Conservation (phyloP, 1,140 invertebrate species). For the Panagrolaimus sp. region DNA sequence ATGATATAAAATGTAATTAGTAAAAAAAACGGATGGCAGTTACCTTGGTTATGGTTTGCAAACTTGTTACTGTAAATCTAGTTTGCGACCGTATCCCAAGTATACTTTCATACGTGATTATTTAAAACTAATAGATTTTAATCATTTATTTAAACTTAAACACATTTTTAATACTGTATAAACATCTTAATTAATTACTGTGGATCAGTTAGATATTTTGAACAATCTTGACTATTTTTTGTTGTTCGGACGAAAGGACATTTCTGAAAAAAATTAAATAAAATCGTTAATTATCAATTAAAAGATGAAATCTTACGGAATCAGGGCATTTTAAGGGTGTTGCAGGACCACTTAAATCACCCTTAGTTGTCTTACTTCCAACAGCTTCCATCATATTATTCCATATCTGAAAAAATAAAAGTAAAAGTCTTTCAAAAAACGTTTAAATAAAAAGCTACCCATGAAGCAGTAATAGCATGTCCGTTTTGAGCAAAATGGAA, state of each 20-base stretch:
- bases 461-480: slow-evolving; percentile 66
- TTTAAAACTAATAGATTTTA: background rate
- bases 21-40: background rate
- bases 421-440: too few relatives aligned
- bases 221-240: slow-evolving; percentile 32
- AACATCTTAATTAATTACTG: background rate
- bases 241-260: slow-evolving; percentile 39
- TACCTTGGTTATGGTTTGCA: slow-evolving; percentile 5
- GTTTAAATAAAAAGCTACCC: slow-evolving; percentile 47
- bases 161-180: too few relatives aligned
- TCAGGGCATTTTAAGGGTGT: slow-evolving; percentile 33
- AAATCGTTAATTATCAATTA: background rate
- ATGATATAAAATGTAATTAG: too few relatives aligned
- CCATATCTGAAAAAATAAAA: slow-evolving; percentile 61
- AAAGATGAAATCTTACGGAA: slow-evolving; percentile 22
- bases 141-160: slow-evolving; percentile 7
- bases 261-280: slow-evolving; percentile 20
- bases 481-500: slow-evolving; percentile 69
- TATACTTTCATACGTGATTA: background rate
- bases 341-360: slow-evolving; percentile 27
- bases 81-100: slow-evolving; percentile 10
- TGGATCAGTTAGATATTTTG: slow-evolving; percentile 31
- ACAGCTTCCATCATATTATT: slow-evolving; percentile 71
- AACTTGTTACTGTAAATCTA: background rate
- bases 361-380: slow-evolving; percentile 65